Percentiles rank a stretch among this genome's conserved stretches.
These are phyloP conservation scores for Microctonus hyperodae DNA, from an alignment of 2,888 invertebrate genomes.

Conservation along the genomic window DNA sequence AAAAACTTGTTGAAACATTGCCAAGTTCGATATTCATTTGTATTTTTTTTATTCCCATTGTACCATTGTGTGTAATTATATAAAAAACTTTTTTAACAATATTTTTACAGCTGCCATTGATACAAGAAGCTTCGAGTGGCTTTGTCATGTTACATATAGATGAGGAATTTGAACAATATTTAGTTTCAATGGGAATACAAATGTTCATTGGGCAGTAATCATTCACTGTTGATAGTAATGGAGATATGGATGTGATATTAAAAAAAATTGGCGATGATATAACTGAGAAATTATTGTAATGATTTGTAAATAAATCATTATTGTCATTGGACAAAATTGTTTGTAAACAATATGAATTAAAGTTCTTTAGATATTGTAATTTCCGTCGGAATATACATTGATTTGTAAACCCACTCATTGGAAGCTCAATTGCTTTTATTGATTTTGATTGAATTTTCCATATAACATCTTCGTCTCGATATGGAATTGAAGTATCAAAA, in stretches of 20 bases:
- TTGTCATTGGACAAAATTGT: constrained; percentile 58
- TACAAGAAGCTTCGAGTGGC: constrained; percentile 43
- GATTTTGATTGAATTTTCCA: constrained; percentile 49
- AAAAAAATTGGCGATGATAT: constrained; percentile 51
- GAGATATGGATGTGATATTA: constrained; percentile 38
- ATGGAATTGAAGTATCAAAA: constrained; percentile 46
- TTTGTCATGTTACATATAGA: constrained; percentile 44
- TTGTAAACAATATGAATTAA: constrained; percentile 61
- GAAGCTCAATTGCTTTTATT: constrained; percentile 52
- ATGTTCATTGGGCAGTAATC: constrained; percentile 48
- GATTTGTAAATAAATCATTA: constrained; percentile 54
- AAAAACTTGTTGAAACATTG: constrained; percentile 54
- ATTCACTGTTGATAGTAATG: constrained; percentile 24
- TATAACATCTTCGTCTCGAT: constrained; percentile 48
- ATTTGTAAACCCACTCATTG: constrained; percentile 54
- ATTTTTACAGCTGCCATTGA: constrained; percentile 55
- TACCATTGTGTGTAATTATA: constrained; percentile 64
- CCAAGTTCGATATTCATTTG: constrained; percentile 60
- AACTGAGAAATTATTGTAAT: constrained; percentile 52
- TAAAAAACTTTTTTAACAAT: constrained; percentile 59
- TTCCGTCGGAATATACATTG: constrained; percentile 57
- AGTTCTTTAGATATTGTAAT: constrained; percentile 63
- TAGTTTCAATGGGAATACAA: constrained; percentile 46
- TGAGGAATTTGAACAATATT: constrained; percentile 52
- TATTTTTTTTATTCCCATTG: constrained; percentile 62